Evolutionary conservation across 2,888 invertebrate species (phyloP).

Genomic region (Aproaerema taeniolella): DNA sequence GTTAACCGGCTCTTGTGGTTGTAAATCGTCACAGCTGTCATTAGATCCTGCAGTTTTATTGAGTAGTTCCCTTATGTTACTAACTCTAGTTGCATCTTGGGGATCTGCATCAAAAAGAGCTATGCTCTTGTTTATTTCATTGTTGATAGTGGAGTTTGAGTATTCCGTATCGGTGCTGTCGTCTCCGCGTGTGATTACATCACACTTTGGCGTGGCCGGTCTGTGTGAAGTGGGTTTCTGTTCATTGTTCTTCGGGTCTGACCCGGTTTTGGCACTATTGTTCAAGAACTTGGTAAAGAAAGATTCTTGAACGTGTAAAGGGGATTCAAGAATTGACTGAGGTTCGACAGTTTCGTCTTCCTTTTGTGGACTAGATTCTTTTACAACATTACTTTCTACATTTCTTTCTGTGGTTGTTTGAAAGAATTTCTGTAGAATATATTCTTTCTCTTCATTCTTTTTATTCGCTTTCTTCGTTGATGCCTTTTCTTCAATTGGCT

Average conservation of each 20-base stretch:
- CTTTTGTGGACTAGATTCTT: slow-evolving; percentile 13
- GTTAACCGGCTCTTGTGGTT: neutral
- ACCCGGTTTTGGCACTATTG: slow-evolving; percentile 10
- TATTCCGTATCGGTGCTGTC: slow-evolving; percentile 59
- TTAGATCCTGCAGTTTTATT: slow-evolving; percentile 31
- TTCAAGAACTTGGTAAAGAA: slow-evolving; percentile 65
- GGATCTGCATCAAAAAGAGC: slow-evolving; percentile 62
- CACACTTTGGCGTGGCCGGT: slow-evolving; percentile 42
- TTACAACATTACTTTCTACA: slow-evolving; percentile 9
- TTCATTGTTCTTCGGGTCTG: slow-evolving; percentile 7
- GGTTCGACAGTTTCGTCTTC: slow-evolving; percentile 8
- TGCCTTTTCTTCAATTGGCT: slow-evolving; percentile 22
- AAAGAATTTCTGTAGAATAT: slow-evolving; percentile 47
- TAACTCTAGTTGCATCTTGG: slow-evolving; percentile 42
- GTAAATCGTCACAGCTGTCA: slow-evolving; percentile 19
- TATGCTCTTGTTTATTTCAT: slow-evolving; percentile 67
- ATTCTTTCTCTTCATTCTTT: slow-evolving; percentile 41
- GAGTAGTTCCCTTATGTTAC: slow-evolving; percentile 49
- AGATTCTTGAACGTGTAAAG: slow-evolving; percentile 59
- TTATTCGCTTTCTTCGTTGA: slow-evolving; percentile 19
- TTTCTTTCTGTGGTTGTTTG: slow-evolving; percentile 29
- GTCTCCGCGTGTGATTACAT: slow-evolving; percentile 44
- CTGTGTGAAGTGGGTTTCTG: slow-evolving; percentile 14
- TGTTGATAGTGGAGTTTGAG: slow-evolving; percentile 64
- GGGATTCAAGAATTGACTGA: slow-evolving; percentile 29